Percentiles rank a stretch among this genome's conserved stretches.
phyloP scores from a whole-genome alignment of 1,140 invertebrate genomes.

The Leptinotarsa lineolata region DNA sequence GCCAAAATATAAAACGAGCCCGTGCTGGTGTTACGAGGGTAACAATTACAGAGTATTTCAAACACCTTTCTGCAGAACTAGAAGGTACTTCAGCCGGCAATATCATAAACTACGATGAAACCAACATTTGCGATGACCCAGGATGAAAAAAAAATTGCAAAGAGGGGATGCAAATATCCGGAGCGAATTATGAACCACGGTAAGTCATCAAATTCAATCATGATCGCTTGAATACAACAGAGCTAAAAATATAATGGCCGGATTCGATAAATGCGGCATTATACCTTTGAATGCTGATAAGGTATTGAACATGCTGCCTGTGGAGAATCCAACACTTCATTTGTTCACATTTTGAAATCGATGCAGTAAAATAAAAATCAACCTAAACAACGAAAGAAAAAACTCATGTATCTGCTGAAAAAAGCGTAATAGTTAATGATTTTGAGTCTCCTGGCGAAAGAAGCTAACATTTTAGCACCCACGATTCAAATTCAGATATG shows the following conservation, averaged over 20 bases:
- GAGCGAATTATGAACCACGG: background rate
- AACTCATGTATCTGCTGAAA: background rate
- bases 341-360: constrained; percentile 4
- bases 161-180: constrained; percentile 38
- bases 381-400: background rate
- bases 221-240: constrained; percentile 29
- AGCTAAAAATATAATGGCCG: background rate
- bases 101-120: constrained; percentile 56
- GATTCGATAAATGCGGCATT: constrained; percentile 13
- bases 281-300: background rate
- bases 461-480: background rate
- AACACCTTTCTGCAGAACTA: constrained; percentile 9
- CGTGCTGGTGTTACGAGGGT: constrained; percentile 34
- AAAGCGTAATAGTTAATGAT: background rate
- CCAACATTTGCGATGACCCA: constrained; percentile 56
- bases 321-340: background rate
- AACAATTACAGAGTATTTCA: constrained; percentile 21
- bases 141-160: constrained; percentile 44
- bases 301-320: constrained; percentile 12
- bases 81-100: constrained; percentile 38
- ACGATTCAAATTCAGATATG: constrained; percentile 10
- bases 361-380: constrained; percentile 10
- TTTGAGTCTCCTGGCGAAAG: background rate
- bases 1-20: constrained; percentile 50
- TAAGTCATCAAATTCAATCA: constrained; percentile 45